Base-by-base conservation (phyloP, 2,797 vertebrate genomes). In the Varecia variegata region DNA sequence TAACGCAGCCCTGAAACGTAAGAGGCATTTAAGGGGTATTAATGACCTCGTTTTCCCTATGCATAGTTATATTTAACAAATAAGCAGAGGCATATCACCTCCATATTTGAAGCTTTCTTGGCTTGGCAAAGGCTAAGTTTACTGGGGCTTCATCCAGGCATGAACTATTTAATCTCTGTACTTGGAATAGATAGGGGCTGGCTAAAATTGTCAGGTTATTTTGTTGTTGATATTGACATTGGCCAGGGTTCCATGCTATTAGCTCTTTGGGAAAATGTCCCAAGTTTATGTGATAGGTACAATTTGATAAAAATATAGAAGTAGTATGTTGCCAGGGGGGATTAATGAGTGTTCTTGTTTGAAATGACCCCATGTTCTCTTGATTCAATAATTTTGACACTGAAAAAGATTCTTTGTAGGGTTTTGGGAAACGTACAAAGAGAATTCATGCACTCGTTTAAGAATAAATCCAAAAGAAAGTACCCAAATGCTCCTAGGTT, bases 191-290 rank as follows among this genome's bases (percentile, higher is more conserved):
- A 74, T 5, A 70, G 73, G 30, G 30, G 23, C 18, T 80, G 88
- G 58, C 45, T 40, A 50, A 60, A 7, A 12, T 10, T 73, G 83
- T 47, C 23, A 67, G 38, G 30, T 68, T 81, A 58, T 93, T 87
- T 70, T 50, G 5, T 73, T 92, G 62, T 83, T 95, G 58, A 94
- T 83, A 81, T 52, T 94, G 95, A 83, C 56, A 73, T 93, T 96
- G 95, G 81, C 84, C 56, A 21, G 23, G 52, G 15, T n/a, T 71
- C 10, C 5, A 47, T 79, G 43, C 52, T 60, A 60, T 81, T 73
- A 84, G 77, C 32, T 89, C 40, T 84, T 92, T 56, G 68, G 86
- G 62, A 50, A 71, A 90, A 77, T 67, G 25, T 62, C 85, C 35
- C 10, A 67, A 52, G 73, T 88, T 82, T 76, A 82, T 73, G 65